phyloP scores from a whole-genome alignment of 2,797 vertebrate genomes.

The Pipistrellus nathusii region DNA sequence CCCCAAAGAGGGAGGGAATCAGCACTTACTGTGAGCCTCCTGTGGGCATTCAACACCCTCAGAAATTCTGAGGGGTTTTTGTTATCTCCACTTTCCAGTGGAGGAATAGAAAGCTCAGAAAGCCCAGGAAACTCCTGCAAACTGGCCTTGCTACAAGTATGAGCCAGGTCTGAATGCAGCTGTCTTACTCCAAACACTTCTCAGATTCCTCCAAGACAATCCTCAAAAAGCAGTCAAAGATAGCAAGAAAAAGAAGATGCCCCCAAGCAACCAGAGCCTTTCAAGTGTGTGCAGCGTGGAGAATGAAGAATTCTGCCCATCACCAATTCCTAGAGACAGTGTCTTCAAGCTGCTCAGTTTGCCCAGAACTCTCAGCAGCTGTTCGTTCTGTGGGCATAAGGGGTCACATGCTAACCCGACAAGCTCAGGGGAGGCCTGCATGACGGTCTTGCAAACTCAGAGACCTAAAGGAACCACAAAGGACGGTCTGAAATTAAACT shows the following conservation, averaged over 20 bases:
- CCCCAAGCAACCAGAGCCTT: not conserved
- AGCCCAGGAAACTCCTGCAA: not conserved
- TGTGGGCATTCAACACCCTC: not conserved
- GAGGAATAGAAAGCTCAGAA: constrained; percentile 11
- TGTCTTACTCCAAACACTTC: not conserved
- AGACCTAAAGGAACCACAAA: no score
- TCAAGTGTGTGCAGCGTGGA: not conserved
- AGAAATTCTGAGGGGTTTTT: constrained; percentile 1
- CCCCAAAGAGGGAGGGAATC: not conserved
- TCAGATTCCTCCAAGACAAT: not conserved
- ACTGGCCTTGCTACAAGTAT: not conserved
- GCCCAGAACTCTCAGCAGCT: not conserved
- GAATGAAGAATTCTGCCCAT: not conserved
- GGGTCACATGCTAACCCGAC: no score
- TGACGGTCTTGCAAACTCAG: no score
- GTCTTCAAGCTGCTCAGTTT: not conserved
- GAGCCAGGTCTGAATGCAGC: not conserved
- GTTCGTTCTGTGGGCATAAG: not conserved
- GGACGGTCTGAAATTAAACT: no score
- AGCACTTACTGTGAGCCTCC: not conserved
- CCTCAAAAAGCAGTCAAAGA: not conserved
- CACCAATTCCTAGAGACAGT: not conserved
- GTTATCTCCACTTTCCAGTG: constrained; percentile 11
- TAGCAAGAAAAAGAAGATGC: not conserved
- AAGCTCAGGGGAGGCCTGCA: no score